Evolutionary conservation across 2,797 vertebrate species (phyloP), one percentile per base, ranked within the genome.

Genomic region (Macropodus opercularis): DNA sequence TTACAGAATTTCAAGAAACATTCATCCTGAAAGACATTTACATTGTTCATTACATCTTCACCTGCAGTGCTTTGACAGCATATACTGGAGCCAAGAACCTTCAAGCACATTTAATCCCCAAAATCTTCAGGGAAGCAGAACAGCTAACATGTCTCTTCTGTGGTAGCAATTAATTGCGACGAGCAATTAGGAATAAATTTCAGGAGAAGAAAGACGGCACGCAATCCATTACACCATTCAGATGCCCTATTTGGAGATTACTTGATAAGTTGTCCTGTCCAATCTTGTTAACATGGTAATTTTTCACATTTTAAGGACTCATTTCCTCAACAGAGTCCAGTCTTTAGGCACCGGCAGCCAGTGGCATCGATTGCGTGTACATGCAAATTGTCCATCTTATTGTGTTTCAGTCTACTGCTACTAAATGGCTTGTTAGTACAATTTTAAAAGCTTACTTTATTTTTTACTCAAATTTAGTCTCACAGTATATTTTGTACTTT

Each of bases 251-350:
- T 89, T 90, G 75, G 90, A 90, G 87, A 89, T 90, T 84, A 71
- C 72, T 85, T 90, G 89, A 90, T 91, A 79, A 90, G 86, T 90
- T 90, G 81, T 64, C 85, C 87, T 92, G 87, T 85, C 87, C 91
- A 84, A 87, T 90, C 77, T 81, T 77, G 89, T 91, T 91, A 91
- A 79, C 79, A 66, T 73, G 74, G 79, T 90, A 77, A 91, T 93
- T 92, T 88, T 90, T 92, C 84, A 90, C 69, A 81, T 89, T 85
- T 85, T 76, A 89, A 88, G 62, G 69, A 79, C 80, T 84, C 64
- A 82, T 79, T 87, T 87, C 79, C 65, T 83, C 65, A 62, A 80
- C 57, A 79, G 80, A 79, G 64, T 52, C 63, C 53, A 19, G 50
- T 63, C 64, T 51, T 56, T 36, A 61, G 61, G 55, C 56, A 51